Conservation (phyloP, 2,797 vertebrate species). For the Channa striata region DNA sequence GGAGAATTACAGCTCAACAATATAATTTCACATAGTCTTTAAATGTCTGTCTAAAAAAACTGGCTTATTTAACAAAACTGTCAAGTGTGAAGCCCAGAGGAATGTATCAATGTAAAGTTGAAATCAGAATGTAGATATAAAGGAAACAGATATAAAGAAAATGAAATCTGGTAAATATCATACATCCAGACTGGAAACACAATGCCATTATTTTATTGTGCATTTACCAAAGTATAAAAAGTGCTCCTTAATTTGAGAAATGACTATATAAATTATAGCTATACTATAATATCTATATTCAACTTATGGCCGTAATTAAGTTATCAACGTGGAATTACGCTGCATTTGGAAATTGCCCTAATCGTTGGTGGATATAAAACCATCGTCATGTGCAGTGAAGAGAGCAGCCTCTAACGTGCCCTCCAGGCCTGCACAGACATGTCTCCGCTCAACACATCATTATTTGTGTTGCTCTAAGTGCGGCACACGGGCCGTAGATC, state of each 20-base stretch:
- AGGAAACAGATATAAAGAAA: constrained; percentile 32
- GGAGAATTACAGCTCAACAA: constrained; percentile 20
- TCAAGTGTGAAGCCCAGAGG: constrained; percentile 22
- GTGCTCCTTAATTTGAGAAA: too few relatives aligned
- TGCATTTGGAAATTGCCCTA: constrained; percentile 2
- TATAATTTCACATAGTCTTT: constrained; percentile 32
- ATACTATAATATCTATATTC: not conserved
- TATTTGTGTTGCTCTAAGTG: constrained; percentile 64
- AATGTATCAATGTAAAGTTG: constrained; percentile 11
- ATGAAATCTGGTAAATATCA: too few relatives aligned
- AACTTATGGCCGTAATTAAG: constrained; percentile 12
- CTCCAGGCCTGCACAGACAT: constrained; percentile 55
- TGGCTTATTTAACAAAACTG: constrained; percentile 26
- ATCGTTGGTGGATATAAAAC: constrained; percentile 34
- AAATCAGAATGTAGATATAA: constrained; percentile 23
- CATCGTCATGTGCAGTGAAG: constrained; percentile 29
- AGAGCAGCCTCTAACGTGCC: constrained; percentile 39
- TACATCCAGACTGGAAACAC: not conserved
- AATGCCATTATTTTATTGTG: not conserved
- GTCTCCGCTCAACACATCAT: constrained; percentile 61
- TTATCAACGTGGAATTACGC: constrained; percentile 18
- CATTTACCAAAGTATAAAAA: not conserved
- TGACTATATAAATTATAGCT: too few relatives aligned
- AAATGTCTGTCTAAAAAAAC: constrained; percentile 38
- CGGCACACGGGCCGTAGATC: constrained; percentile 66